Evolutionary conservation across 2,113 vertebrate genomes (phyloP), one percentile per base, ranked within the genome.

Genomic region (Macquaria ambigua): DNA sequence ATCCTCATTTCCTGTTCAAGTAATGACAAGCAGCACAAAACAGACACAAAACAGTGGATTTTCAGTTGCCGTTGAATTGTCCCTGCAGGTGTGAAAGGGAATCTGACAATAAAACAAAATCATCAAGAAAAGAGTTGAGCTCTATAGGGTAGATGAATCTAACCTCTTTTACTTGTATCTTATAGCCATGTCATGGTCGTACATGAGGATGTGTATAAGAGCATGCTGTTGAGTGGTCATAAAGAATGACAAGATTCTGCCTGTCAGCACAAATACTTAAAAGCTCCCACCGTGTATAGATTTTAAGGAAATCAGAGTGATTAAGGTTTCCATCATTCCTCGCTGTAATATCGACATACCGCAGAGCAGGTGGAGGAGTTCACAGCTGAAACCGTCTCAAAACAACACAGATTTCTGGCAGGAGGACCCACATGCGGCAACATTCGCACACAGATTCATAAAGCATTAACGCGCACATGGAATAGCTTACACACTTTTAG

Each of bases 301-400:
- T 73, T 82, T 87, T 63, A 80, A 86, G 77, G 74, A 78, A 90
- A 88, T 85, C 37, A 79, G 67, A 73, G 63, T 68, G 15, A 88
- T 90, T 85, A 75, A 69, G 71, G 59, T 70, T 87, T 82, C 82
- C 74, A 82, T 80, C 55, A 74, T 52, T 70, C 58, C 74, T 50
- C 4, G n/a, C 61, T 81, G 74, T 66, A 41, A 76, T 69, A 85
- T 74, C 71, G 78, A 92, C 68, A 80, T 64, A 61, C 43, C 15
- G 37, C 41, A 55, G 59, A 79, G 81, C 76, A 74, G 77, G 85
- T 74, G 48, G 76, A 77, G 23, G 53, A 75, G 77, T 69, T 83
- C 48, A 55, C 70, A 78, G 74, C 78, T 76, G 15, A 82, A 83
- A 79, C 28, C 3, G 21, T 70, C 80, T 79, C 34, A 34, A 66